Percentiles rank a stretch among this genome's conserved stretches.
phyloP scores from a whole-genome alignment of 2,888 invertebrate species.

The Tetramorium bicarinatum region DNA sequence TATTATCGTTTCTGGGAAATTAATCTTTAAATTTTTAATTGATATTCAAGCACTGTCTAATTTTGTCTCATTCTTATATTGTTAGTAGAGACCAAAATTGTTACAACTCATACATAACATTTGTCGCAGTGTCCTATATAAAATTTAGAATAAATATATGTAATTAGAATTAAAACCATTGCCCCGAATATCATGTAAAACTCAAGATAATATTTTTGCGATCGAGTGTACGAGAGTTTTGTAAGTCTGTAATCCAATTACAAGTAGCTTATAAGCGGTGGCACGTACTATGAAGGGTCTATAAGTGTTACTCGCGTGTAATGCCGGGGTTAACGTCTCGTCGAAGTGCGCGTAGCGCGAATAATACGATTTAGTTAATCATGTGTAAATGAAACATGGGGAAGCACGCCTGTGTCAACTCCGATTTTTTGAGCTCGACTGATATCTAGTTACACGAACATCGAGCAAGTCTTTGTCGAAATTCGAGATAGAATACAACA shows the following conservation, averaged over 20 bases:
- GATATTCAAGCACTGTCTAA: not conserved
- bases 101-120: not conserved
- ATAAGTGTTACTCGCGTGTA: conserved; percentile 66
- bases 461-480: not conserved
- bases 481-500: not conserved
- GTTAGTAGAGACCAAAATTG: not conserved
- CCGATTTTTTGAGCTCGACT: conserved; percentile 47
- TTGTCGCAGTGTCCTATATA: not conserved
- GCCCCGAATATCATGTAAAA: not conserved
- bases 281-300: conserved; percentile 53
- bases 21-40: not conserved
- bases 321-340: conserved; percentile 63
- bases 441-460: not conserved
- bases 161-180: not conserved
- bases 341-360: conserved; percentile 48
- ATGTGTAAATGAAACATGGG: conserved; percentile 57
- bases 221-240: conserved; percentile 60
- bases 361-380: conserved; percentile 72
- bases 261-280: conserved; percentile 61
- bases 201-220: conserved; percentile 13
- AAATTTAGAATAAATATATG: not conserved
- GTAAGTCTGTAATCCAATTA: conserved; percentile 74
- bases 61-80: not conserved
- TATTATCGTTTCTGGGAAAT: not conserved
- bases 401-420: conserved; percentile 33